These are phyloP conservation scores for Styela plicata DNA, from an alignment of 23 tunicate genomes.

Conservation along the genomic window DNA sequence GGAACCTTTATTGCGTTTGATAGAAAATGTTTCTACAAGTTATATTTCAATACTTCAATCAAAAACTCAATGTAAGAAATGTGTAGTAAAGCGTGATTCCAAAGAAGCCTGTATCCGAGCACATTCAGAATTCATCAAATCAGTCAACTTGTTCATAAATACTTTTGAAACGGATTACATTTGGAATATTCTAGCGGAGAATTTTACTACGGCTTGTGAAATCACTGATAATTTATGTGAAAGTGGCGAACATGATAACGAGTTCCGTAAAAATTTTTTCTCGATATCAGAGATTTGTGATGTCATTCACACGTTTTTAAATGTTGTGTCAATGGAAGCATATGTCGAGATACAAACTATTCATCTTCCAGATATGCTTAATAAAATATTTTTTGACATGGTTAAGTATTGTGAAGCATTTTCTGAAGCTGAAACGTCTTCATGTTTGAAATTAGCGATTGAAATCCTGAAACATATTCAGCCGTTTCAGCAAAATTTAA, in stretches of 20 bases:
- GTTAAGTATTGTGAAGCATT: not conserved
- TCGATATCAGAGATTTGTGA: slow-evolving; percentile 41
- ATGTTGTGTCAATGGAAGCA: slow-evolving; percentile 39
- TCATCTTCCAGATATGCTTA: slow-evolving; percentile 11
- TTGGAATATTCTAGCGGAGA: slow-evolving; percentile 34
- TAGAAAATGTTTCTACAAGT: not conserved
- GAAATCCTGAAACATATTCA: slow-evolving; percentile 22
- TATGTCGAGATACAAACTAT: slow-evolving; percentile 38
- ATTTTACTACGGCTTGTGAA: slow-evolving; percentile 5
- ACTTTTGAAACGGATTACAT: slow-evolving; percentile 61
- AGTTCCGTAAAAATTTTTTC: not conserved
- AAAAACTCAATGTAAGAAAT: slow-evolving; percentile 4
- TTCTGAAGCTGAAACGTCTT: not conserved
- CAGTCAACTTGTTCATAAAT: slow-evolving; percentile 45
- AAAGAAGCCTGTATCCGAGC: not conserved
- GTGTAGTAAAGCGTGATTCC: not conserved
- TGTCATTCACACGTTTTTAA: slow-evolving; percentile 37
- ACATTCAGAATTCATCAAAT: slow-evolving; percentile 43
- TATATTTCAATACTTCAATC: not conserved
- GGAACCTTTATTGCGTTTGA: not conserved
- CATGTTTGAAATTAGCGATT: not conserved
- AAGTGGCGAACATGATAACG: not conserved
- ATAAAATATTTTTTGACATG: slow-evolving; percentile 1
- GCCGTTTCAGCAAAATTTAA: not conserved
- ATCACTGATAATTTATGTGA: not conserved